Base-by-base conservation (phyloP, 2,113 vertebrate species). In the Noturus placidus region DNA sequence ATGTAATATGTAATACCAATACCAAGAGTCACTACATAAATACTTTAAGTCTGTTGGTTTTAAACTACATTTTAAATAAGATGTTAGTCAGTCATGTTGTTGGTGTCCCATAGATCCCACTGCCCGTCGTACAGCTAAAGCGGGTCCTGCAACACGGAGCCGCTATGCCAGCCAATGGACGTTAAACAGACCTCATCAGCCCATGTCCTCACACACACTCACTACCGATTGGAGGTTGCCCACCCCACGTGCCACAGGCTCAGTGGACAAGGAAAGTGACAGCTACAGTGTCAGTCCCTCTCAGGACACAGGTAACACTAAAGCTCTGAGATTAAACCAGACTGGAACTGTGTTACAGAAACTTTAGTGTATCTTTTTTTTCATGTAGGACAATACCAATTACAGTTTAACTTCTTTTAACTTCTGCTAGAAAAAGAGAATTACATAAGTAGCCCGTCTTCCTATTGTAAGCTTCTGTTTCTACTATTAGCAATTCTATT, bases 251-350 rank as follows among this genome's bases (percentile, higher is more conserved):
- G 97, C 97, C 20, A 92, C 97, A 0, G 98, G 98, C 4, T 99
- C 98, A 0, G 97, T 99, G 93, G 98, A 99, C 95, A 99, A 99
- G 92, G 98, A 99, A 90, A 99, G 98, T 0, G 98, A 99, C 94
- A 99, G 98, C 93, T 99, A 99, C 95, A 99, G 98, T 0, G 98
- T 99, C 95, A 99, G 98, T 93, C 98, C 98, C 5, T 99, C 98
- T 0, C 98, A 99, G 92, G 98, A 99, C 91, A 99, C 98, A 96
- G 98, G 98, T 99, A 87, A 80, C 57, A 63, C 19, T n/a, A 3
- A 30, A 69, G 30, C 10, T 17, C 15, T 19, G 19, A 83, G n/a
- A 83, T 33, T 2, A 63, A 82, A 61, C 20, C 35, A 61, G 57
- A 30, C 22, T 61, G 0, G 3, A 67, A n/a, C n/a, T 77, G 42